These are phyloP conservation scores for Copidosoma aretas DNA, from an alignment of 2,888 invertebrate species.

Conservation along the genomic window DNA sequence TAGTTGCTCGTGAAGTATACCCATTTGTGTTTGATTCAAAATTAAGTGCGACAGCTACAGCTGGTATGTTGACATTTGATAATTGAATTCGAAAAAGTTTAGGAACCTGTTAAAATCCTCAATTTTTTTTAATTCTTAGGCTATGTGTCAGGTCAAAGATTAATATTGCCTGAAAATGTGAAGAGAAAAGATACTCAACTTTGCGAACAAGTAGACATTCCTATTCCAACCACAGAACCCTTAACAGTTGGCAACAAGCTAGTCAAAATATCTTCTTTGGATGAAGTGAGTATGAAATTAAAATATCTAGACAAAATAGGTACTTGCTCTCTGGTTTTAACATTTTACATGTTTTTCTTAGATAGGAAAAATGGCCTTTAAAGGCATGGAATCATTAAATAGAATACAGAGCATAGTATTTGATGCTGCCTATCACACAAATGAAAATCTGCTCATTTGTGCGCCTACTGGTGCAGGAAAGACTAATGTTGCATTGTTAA, in stretches of 20 bases:
- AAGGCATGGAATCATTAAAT: slow-evolving; percentile 85
- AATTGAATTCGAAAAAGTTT: slow-evolving; percentile 4
- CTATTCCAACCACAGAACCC: slow-evolving; percentile 70
- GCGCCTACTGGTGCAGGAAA: slow-evolving; percentile 99
- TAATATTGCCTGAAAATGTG: slow-evolving; percentile 82
- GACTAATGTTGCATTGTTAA: slow-evolving; percentile 95
- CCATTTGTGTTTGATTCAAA: slow-evolving; percentile 90
- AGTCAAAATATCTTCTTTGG: slow-evolving; percentile 70
- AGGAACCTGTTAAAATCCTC: background rate
- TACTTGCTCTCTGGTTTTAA: background rate
- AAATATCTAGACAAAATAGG: slow-evolving; percentile 9
- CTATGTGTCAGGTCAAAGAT: slow-evolving; percentile 79
- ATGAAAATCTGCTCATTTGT: slow-evolving; percentile 96
- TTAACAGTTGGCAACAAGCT: slow-evolving; percentile 71
- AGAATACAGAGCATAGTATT: slow-evolving; percentile 96
- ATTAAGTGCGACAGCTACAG: slow-evolving; percentile 71
- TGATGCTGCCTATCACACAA: slow-evolving; percentile 92
- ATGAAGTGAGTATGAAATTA: slow-evolving; percentile 65
- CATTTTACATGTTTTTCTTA: slow-evolving; percentile 59
- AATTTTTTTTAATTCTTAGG: slow-evolving; percentile 61
- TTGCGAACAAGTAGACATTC: slow-evolving; percentile 87
- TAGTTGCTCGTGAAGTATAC: slow-evolving; percentile 68
- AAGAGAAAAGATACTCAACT: slow-evolving; percentile 74
- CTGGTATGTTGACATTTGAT: slow-evolving; percentile 62
- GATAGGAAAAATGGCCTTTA: slow-evolving; percentile 89